Base-by-base conservation (phyloP, 2,888 invertebrate species). In the Drosophila tanythrix region DNA sequence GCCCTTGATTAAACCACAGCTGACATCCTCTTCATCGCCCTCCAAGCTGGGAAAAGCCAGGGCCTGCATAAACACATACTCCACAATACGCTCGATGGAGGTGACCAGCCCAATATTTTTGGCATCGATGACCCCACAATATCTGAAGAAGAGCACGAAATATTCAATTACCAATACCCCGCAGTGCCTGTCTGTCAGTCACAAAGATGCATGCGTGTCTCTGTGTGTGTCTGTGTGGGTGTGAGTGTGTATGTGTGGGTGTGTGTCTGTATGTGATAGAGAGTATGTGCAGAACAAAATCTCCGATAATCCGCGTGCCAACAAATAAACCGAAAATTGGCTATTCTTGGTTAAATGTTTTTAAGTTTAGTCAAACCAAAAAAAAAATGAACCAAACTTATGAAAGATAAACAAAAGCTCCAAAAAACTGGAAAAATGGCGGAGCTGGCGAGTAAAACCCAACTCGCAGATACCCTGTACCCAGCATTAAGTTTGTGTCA, bases 1-100 rank as follows among this genome's bases (percentile, higher is more conserved):
- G 75, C 96, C 97, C 91, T 97, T 97, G 6, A 98, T 96, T 90
- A 97, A 96, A 0, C 96, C 96, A 88, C 97, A 97, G 72, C 95
- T 95, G 0, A 95, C 94, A 74, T 96, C 96, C 82, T 97, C 97
- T 77, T 97, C 97, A 64, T 97, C 97, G 0, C 96, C 96, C 82
- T 97, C 97, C 11, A 94, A 94, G 82, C 96, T 96, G 0, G 97
- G 97, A 92, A 96, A 96, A 0, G 97, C 97, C 55, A 97, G 93
- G 0, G 97, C 97, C 88, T 98, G 98, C 96, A 98, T 97, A 89
- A 98, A 98, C 21, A 98, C 97, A 88, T 96, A 95, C 83, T 98
- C 97, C 92, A 98, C 96, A 15, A 98, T 96, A 40, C 97, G 95
- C 92, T 98, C 98, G 77, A 98, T 96, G 1, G 97, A 96, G 2